Percentiles rank a stretch among this genome's conserved stretches.
Evolutionary conservation across 2,113 vertebrate genomes (phyloP).

Genomic region (Felis chaus): DNA sequence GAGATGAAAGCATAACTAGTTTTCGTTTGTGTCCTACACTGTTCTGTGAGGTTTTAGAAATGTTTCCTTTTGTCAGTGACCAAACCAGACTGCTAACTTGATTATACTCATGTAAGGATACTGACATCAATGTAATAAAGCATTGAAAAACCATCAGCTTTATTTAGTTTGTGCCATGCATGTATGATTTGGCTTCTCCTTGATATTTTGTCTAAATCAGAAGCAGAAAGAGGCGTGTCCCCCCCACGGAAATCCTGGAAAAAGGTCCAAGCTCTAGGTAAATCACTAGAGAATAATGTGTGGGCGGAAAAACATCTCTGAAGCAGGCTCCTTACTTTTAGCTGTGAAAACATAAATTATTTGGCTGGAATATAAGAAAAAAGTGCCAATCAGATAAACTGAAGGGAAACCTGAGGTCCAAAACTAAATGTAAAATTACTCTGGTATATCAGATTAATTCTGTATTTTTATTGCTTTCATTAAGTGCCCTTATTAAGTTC

Average conservation of each 20-base stretch:
- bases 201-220: not conserved
- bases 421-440: not conserved
- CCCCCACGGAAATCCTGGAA: not conserved
- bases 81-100: not conserved
- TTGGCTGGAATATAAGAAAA: not conserved
- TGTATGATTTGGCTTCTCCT: not conserved
- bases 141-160: not conserved
- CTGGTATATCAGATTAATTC: not conserved
- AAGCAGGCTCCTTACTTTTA: not conserved
- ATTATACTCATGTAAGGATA: not conserved
- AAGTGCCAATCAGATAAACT: not conserved
- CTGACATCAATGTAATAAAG: slow-evolving; percentile 7
- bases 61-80: not conserved
- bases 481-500: not conserved
- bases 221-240: not conserved
- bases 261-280: not conserved
- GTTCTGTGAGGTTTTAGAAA: slow-evolving; percentile 8
- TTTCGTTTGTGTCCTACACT: not conserved
- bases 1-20: not conserved
- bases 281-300: not conserved
- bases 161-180: not conserved
- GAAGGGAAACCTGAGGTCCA: not conserved
- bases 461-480: not conserved
- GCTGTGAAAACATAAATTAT: not conserved
- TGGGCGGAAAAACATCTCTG: not conserved